phyloP scores from a whole-genome alignment of 2,888 invertebrate genomes.

The Nymphalis polychloros region DNA sequence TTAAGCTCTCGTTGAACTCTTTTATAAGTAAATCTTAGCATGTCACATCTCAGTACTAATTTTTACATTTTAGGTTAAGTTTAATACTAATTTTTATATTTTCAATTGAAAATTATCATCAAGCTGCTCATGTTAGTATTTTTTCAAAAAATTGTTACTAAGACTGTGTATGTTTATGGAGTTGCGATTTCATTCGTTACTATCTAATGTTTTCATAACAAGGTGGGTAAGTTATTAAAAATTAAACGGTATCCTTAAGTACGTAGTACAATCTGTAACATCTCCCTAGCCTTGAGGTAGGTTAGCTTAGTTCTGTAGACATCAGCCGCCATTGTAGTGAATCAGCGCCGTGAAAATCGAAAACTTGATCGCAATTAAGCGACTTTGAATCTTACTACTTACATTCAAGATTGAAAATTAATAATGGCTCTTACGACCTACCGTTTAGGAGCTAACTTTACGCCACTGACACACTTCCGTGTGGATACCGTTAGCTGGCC shows the following conservation, averaged over 20 bases:
- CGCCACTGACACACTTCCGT: constrained; percentile 82
- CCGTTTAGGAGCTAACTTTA: constrained; percentile 57
- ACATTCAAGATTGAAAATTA: constrained; percentile 68
- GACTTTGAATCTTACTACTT: constrained; percentile 54
- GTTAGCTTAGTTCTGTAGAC: constrained; percentile 64
- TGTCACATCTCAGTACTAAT: constrained; percentile 4
- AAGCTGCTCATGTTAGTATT: too few relatives aligned
- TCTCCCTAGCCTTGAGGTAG: constrained; percentile 73
- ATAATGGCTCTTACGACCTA: constrained; percentile 59
- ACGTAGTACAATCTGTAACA: constrained; percentile 26
- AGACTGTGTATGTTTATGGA: too few relatives aligned
- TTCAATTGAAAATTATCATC: too few relatives aligned
- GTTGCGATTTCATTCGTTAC: too few relatives aligned
- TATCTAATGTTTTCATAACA: too few relatives aligned
- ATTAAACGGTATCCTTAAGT: neutral
- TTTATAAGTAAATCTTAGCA: constrained; percentile 18
- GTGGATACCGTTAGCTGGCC: constrained; percentile 79
- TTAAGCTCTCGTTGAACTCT: constrained; percentile 32
- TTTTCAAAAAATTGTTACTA: too few relatives aligned
- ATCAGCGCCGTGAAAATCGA: constrained; percentile 80
- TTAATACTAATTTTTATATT: too few relatives aligned
- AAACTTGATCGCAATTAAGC: constrained; percentile 57
- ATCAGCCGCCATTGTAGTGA: constrained; percentile 72
- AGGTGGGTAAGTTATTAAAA: too few relatives aligned
- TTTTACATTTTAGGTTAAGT: too few relatives aligned